Percentiles rank a stretch among this genome's conserved stretches.
These are phyloP conservation scores for Leptoclinus maculatus DNA, from an alignment of 2,797 vertebrate species.

Conservation along the genomic window DNA sequence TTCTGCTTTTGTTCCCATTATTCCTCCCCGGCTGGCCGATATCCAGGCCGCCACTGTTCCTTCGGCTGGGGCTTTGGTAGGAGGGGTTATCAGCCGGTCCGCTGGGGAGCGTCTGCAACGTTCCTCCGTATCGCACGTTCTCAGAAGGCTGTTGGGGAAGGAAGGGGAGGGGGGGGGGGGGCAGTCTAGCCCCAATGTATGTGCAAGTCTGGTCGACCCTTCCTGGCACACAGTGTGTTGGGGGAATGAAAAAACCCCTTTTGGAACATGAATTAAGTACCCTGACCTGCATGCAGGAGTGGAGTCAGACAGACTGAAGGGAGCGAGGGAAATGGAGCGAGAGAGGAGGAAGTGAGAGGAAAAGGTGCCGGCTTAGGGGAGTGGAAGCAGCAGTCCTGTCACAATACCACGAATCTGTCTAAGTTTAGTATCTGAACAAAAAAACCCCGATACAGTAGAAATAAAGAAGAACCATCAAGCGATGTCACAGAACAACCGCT, in stretches of 20 bases:
- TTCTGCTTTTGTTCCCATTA: slow-evolving; percentile 75
- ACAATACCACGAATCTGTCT: slow-evolving; percentile 26
- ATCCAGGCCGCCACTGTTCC: slow-evolving; percentile 67
- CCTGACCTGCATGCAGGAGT: slow-evolving; percentile 65
- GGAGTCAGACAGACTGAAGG: slow-evolving; percentile 47
- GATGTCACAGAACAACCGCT: slow-evolving; percentile 44
- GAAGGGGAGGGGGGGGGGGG: neutral
- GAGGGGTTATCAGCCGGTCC: slow-evolving; percentile 67
- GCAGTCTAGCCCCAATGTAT: slow-evolving; percentile 32
- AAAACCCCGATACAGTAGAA: slow-evolving; percentile 34
- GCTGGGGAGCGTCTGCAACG: slow-evolving; percentile 55
- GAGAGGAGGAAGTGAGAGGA: slow-evolving; percentile 28
- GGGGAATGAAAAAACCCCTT: slow-evolving; percentile 39
- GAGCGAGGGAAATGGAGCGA: slow-evolving; percentile 50
- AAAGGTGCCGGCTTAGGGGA: slow-evolving; percentile 31
- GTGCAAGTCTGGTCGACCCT: slow-evolving; percentile 25
- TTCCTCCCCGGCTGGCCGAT: slow-evolving; percentile 62
- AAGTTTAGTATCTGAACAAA: slow-evolving; percentile 50
- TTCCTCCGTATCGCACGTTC: slow-evolving; percentile 49
- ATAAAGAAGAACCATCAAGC: slow-evolving; percentile 48
- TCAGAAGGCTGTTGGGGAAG: slow-evolving; percentile 43
- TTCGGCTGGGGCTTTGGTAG: slow-evolving; percentile 39
- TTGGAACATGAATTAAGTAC: slow-evolving; percentile 69
- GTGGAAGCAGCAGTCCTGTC: slow-evolving; percentile 15
- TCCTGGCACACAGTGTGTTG: slow-evolving; percentile 28